Evolutionary conservation across 1,140 invertebrate genomes (phyloP).

Genomic region (Danaus melanippus): DNA sequence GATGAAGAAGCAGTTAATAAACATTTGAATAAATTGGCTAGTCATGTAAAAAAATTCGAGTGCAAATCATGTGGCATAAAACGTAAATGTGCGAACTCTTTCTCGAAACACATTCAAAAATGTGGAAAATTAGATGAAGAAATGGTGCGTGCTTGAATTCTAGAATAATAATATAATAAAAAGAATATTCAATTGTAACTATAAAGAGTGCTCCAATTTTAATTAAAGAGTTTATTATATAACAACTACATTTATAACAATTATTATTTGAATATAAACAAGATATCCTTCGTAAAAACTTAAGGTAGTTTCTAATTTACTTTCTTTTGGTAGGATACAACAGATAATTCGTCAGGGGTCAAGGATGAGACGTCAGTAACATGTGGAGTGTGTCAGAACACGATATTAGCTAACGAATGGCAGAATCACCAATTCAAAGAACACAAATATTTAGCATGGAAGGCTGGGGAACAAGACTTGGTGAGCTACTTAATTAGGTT

Average conservation of each 20-base stretch:
- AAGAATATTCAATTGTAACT: too few species aligned
- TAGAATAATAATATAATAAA: too few species aligned
- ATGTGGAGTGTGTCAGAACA: conserved; percentile 47
- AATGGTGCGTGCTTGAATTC: too few species aligned
- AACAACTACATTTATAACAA: too few species aligned
- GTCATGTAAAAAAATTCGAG: conserved; percentile 22
- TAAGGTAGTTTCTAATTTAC: neutral
- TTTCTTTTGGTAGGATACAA: neutral
- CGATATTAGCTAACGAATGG: conserved; percentile 21
- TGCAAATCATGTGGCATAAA: conserved; percentile 34
- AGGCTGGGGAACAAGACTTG: conserved; percentile 20
- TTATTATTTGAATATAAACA: too few species aligned
- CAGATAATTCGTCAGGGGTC: neutral
- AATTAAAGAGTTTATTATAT: too few species aligned
- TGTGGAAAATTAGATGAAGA: conserved; percentile 17
- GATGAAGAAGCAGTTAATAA: conserved; percentile 26
- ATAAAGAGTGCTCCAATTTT: too few species aligned
- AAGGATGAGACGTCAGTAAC: conserved; percentile 3
- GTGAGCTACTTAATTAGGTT: conserved; percentile 20
- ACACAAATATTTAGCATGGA: conserved; percentile 38
- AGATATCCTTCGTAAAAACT: neutral
- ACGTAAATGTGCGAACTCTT: conserved; percentile 33
- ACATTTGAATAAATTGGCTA: conserved; percentile 32
- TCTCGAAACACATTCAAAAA: conserved; percentile 32
- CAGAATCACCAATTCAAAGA: conserved; percentile 23